Percentiles rank a stretch among this genome's conserved stretches.
Conservation (phyloP, 2,113 vertebrate species). For the Alligator mississippiensis region DNA sequence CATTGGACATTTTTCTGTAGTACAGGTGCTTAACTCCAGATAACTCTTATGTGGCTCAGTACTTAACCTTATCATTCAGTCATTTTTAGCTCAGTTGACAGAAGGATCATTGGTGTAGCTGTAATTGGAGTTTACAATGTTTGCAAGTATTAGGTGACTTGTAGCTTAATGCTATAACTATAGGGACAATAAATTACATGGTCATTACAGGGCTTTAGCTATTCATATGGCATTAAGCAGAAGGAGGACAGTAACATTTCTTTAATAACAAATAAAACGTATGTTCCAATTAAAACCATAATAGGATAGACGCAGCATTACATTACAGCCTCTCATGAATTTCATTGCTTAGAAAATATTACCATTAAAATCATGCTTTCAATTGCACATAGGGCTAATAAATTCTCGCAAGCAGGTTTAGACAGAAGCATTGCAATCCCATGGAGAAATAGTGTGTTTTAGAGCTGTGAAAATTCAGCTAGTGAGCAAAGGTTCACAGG, state of each 20-base stretch:
- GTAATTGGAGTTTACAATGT: slow-evolving; percentile 67
- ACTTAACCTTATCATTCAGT: slow-evolving; percentile 60
- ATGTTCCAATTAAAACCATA: slow-evolving; percentile 67
- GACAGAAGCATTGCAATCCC: not conserved
- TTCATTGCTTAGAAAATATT: slow-evolving; percentile 66
- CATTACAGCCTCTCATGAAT: slow-evolving; percentile 31
- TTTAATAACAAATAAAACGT: slow-evolving; percentile 53
- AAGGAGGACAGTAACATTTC: slow-evolving; percentile 54
- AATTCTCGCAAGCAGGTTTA: slow-evolving; percentile 63
- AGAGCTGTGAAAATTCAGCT: slow-evolving; percentile 16
- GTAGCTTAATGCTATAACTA: slow-evolving; percentile 60
- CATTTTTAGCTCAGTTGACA: slow-evolving; percentile 58
- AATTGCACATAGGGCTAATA: slow-evolving; percentile 52
- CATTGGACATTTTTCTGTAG: slow-evolving; percentile 61
- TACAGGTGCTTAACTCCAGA: slow-evolving; percentile 49
- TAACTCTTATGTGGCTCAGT: slow-evolving; percentile 15
- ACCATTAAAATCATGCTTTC: slow-evolving; percentile 59
- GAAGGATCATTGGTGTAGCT: slow-evolving; percentile 61
- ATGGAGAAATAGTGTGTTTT: slow-evolving; percentile 18
- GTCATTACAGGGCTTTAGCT: slow-evolving; percentile 53
- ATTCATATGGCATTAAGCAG: slow-evolving; percentile 36
- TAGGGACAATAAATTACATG: slow-evolving; percentile 45
- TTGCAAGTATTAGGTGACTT: slow-evolving; percentile 69
- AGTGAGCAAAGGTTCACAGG: not conserved
- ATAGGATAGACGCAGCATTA: slow-evolving; percentile 51